Evolutionary conservation across 2,113 vertebrate species (phyloP), one percentile per base, ranked within the genome.

Genomic region (Porphyrio hochstetteri): DNA sequence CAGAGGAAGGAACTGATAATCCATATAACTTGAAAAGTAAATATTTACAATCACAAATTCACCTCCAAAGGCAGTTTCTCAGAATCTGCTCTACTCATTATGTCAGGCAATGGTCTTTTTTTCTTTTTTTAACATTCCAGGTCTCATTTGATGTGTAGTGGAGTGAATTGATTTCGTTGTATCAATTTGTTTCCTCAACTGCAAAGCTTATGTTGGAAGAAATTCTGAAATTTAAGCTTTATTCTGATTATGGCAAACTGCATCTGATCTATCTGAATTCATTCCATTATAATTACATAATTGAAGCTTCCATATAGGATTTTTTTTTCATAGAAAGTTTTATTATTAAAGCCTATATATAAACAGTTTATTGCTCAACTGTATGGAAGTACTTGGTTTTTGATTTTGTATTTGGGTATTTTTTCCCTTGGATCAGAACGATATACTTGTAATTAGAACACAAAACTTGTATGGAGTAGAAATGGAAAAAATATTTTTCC

Each of bases 371-470:
- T 74, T 87, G 11, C 13, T 91, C 21, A 68, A 11, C 17, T 10
- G 4, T 59, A 56, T 68, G 28, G 64, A 60, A 84, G 6, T 31
- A 60, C 3, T 1, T 8, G 0, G 0, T 8, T 83, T 81, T 84
- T 74, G n/a, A 52, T 61, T 7, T 60, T 75, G 11, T 53, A 5
- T 59, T 75, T 36, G 12, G 2, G 0, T 20, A 23, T 33, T n/a
- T 52, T 36, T 76, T 28, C 9, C 25, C 61, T 81, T 81, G 18
- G 9, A 55, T 82, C 5, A 36, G 19, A 57, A 87, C 4, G 13
- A 3, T 28, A 16, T 20, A 69, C 74, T 33, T 64, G 8, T 46
- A 83, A 78, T 64, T 7, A 56, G 48, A 64, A 38, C 50, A 40
- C 7, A 59, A 29, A 84, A 35, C 1, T 33, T 70, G 2, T n/a